A percentile compares a stretch with the other conserved stretches of the same genome.
Evolutionary conservation across 1,140 invertebrate genomes (phyloP).

Genomic region (Drosophila pachea): DNA sequence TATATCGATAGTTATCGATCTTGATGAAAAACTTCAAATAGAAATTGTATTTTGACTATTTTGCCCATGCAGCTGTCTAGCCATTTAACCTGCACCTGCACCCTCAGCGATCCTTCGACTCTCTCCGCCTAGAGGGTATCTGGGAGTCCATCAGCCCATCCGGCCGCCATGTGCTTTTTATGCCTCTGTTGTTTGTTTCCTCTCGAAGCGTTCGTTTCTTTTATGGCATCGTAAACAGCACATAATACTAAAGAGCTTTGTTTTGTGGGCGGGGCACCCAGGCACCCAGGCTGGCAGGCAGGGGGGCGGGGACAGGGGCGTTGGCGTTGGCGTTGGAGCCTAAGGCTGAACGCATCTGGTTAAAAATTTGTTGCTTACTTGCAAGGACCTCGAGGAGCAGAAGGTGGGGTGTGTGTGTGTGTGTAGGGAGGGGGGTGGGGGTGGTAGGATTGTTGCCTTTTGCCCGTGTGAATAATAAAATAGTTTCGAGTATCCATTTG

Average conservation of each 20-base stretch:
- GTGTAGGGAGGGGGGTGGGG: constrained; percentile 2
- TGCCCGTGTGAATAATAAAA: constrained; percentile 50
- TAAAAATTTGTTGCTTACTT: constrained; percentile 41
- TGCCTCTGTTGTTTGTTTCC: constrained; percentile 40
- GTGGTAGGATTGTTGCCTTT: constrained; percentile 30
- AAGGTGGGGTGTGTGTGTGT: constrained; percentile 8
- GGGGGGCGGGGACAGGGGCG: not conserved
- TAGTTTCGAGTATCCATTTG: constrained; percentile 51
- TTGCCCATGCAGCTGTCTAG: no score
- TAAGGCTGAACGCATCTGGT: constrained; percentile 31
- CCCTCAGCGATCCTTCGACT: no score
- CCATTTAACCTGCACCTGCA: no score
- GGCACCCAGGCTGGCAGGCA: not conserved
- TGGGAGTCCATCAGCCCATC: not conserved
- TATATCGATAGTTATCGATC: no score
- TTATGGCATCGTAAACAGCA: constrained; percentile 50
- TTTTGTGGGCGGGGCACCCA: not conserved
- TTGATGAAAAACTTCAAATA: no score
- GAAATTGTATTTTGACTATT: no score
- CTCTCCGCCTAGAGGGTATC: constrained; percentile 5
- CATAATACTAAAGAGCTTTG: constrained; percentile 50
- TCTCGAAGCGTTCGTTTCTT: constrained; percentile 37
- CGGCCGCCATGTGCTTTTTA: constrained; percentile 19
- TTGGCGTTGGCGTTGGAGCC: constrained; percentile 6
- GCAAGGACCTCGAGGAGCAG: not conserved